These are phyloP conservation scores for Phodopus roborovskii DNA, from an alignment of 2,113 vertebrate species.

Conservation along the genomic window DNA sequence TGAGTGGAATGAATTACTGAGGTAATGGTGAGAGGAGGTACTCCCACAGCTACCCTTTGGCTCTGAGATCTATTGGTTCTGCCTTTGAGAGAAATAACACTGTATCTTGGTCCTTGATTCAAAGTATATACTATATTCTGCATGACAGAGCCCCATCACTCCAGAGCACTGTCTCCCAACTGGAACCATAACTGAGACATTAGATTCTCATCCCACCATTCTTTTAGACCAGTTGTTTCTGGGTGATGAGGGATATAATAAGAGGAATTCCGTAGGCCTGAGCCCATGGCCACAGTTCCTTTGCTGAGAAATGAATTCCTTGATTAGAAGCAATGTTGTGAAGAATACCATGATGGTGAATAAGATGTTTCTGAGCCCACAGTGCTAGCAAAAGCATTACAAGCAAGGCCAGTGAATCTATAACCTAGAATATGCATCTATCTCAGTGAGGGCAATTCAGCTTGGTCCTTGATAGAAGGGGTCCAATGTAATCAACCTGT, in stretches of 20 bases:
- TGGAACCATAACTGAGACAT: conserved; percentile 13
- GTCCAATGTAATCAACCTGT: neutral
- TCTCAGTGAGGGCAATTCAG: neutral
- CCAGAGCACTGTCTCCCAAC: neutral
- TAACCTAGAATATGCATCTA: neutral
- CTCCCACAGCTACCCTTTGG: neutral
- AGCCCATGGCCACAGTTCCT: conserved; percentile 38
- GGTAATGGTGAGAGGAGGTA: neutral
- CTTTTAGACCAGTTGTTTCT: conserved; percentile 54
- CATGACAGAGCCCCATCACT: conserved; percentile 3
- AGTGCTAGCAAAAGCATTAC: neutral
- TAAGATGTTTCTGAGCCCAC: neutral
- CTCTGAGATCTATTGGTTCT: neutral
- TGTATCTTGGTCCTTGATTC: neutral
- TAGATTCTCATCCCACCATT: neutral
- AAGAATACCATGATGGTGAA: conserved; percentile 54
- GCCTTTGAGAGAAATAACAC: neutral
- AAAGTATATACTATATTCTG: neutral
- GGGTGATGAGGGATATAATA: conserved; percentile 56
- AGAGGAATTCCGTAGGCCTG: conserved; percentile 48
- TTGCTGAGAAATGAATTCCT: conserved; percentile 71
- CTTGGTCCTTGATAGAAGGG: neutral
- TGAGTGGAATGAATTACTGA: neutral
- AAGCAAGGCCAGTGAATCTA: neutral
- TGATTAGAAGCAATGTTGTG: conserved; percentile 73